A percentile compares a stretch with the other conserved stretches of the same genome.
phyloP scores from a whole-genome alignment of 2,113 vertebrate genomes.

The Podiceps cristatus region DNA sequence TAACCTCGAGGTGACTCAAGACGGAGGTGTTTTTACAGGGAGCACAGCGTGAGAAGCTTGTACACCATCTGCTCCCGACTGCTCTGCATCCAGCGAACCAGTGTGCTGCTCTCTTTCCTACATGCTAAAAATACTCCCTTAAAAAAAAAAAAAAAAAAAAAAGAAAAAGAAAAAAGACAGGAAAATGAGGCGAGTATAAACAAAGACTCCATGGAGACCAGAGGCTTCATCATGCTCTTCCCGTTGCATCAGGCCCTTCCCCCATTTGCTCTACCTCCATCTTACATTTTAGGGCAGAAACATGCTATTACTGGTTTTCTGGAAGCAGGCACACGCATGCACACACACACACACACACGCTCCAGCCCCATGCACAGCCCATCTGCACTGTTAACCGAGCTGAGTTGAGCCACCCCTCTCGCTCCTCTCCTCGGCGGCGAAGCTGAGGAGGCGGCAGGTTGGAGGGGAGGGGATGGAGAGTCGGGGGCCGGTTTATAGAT shows the following conservation, averaged over 20 bases:
- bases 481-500: not conserved
- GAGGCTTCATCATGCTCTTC: not conserved
- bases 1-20: not conserved
- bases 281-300: not conserved
- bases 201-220: slow-evolving; percentile 36
- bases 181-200: slow-evolving; percentile 12
- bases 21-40: not conserved
- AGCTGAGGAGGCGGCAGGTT: not conserved
- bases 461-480: not conserved
- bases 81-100: not conserved
- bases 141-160: not conserved
- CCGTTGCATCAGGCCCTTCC: not conserved
- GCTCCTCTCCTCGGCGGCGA: accelerated
- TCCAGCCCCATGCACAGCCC: accelerated
- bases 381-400: not conserved
- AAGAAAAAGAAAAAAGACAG: not conserved
- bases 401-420: not conserved
- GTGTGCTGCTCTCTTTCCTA: not conserved
- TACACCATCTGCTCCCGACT: not conserved
- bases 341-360: not conserved
- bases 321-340: not conserved
- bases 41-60: not conserved
- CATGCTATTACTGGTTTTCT: not conserved
- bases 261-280: not conserved
- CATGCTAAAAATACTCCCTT: not conserved